Percentiles rank a stretch among this genome's conserved stretches.
phyloP scores from a whole-genome alignment of 2,888 invertebrate genomes.

The Oithona nana region DNA sequence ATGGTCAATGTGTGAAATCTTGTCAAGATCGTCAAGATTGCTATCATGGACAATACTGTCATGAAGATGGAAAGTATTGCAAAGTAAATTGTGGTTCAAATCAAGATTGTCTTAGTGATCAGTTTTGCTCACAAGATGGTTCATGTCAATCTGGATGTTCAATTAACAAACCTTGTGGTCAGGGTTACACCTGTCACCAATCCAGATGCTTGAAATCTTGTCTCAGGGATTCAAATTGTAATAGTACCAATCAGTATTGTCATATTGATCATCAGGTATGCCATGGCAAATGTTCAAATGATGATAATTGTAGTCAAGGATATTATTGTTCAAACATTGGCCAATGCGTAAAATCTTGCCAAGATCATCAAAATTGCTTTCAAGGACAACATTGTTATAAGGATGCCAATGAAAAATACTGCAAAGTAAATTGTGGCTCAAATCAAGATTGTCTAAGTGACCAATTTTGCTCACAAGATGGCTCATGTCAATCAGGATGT shows the following conservation, averaged over 20 bases:
- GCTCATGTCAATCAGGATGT: background rate
- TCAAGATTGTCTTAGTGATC: no score
- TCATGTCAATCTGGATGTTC: background rate
- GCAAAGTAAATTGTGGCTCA: background rate
- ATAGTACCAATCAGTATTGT: no score
- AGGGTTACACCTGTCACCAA: background rate
- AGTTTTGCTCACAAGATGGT: background rate
- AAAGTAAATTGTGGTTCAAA: background rate
- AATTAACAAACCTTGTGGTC: background rate
- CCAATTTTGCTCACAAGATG: background rate
- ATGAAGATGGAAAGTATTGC: background rate
- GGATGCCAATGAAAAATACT: background rate
- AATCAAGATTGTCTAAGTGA: background rate
- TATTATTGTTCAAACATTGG: no score
- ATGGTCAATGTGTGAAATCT: background rate
- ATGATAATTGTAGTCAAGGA: no score
- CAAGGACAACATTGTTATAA: background rate
- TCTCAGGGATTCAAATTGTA: no score
- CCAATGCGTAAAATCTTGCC: background rate
- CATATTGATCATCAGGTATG: no score
- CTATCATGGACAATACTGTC: background rate
- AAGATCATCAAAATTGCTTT: background rate
- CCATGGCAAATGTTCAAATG: no score
- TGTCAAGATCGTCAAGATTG: background rate
- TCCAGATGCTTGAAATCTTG: no score